Conservation (phyloP, 2,113 vertebrate genomes). For the Menura novaehollandiae region DNA sequence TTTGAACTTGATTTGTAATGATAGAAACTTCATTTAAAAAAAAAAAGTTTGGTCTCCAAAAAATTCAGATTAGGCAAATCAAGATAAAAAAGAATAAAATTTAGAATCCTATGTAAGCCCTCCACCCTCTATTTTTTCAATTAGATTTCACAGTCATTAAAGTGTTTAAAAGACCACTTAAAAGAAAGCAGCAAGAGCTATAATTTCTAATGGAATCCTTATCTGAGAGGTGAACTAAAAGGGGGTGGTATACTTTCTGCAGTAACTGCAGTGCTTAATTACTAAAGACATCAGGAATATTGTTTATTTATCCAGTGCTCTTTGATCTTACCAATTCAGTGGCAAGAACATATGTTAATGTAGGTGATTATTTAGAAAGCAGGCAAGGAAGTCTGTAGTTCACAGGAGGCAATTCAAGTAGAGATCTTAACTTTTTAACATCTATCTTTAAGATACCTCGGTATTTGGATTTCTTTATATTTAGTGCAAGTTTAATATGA, state of each 20-base stretch:
- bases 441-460: not conserved
- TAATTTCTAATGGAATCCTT: not conserved
- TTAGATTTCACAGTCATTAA: not conserved
- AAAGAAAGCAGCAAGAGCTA: not conserved
- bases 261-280: not conserved
- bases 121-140: not conserved
- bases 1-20: not conserved
- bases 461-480: not conserved
- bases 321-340: not conserved
- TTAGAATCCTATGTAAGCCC: rapidly evolving
- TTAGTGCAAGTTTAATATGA: not conserved
- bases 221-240: not conserved
- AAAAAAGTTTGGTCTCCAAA: not conserved
- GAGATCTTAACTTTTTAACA: not conserved
- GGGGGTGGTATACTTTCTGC: not conserved
- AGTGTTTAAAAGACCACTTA: not conserved
- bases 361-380: not conserved
- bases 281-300: not conserved
- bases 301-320: not conserved
- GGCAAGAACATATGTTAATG: not conserved
- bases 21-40: not conserved
- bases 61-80: not conserved
- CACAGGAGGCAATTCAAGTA: not conserved
- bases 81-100: not conserved
- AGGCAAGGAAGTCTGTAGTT: not conserved